phyloP scores from a whole-genome alignment of 1,140 invertebrate genomes.

The Dendroctonus valens region DNA sequence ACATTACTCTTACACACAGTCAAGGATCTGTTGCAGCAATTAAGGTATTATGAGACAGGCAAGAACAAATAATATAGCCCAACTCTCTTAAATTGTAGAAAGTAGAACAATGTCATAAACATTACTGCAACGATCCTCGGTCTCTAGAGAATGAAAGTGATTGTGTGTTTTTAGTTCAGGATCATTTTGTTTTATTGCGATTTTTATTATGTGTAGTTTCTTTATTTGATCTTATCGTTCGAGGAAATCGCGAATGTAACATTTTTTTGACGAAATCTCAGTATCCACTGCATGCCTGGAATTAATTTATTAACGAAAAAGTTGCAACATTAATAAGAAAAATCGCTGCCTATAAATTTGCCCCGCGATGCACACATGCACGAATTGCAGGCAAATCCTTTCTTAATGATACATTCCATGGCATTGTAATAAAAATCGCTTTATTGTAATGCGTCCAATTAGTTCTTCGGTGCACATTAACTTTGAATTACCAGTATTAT shows the following conservation, averaged over 20 bases:
- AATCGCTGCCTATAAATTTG: no score
- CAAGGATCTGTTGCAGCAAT: slow-evolving; percentile 12
- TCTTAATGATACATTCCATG: no score
- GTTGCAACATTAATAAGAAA: no score
- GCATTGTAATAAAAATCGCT: no score
- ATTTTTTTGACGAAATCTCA: background rate
- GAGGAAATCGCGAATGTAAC: background rate
- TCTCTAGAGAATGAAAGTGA: slow-evolving; percentile 8
- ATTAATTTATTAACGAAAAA: no score
- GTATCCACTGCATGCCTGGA: no score
- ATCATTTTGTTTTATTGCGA: slow-evolving; percentile 2
- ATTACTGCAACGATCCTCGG: slow-evolving; percentile 5
- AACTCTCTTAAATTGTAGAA: slow-evolving; percentile 12
- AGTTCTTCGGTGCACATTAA: no score
- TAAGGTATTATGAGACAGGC: slow-evolving; percentile 10
- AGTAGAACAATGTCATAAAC: slow-evolving; percentile 12
- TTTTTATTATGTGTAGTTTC: background rate
- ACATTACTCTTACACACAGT: slow-evolving; percentile 1
- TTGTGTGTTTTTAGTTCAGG: background rate
- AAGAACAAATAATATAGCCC: slow-evolving; percentile 5
- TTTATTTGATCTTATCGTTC: background rate
- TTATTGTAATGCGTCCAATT: no score
- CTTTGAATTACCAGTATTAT: no score
- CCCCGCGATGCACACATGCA: no score
- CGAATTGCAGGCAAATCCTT: no score